These are phyloP conservation scores for Chesias legatella DNA, from an alignment of 2,888 invertebrate species.

Conservation along the genomic window DNA sequence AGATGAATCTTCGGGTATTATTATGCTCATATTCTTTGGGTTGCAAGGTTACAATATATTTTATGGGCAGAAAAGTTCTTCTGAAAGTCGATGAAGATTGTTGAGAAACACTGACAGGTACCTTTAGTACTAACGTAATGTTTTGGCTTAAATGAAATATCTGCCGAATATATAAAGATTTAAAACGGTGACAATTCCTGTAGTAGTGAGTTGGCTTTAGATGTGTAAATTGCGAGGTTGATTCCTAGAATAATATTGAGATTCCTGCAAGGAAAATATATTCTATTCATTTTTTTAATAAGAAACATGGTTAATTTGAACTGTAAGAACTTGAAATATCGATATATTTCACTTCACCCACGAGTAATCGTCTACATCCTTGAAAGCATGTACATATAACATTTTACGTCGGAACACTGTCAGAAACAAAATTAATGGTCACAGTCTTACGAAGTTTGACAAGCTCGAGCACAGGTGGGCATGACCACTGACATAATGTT, in stretches of 20 bases:
- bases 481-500: slow-evolving; percentile 30
- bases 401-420: slow-evolving; percentile 19
- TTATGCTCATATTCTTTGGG: slow-evolving; percentile 43
- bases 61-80: slow-evolving; percentile 13
- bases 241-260: no score
- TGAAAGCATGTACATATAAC: slow-evolving; percentile 13
- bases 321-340: no score
- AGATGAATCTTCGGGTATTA: slow-evolving; percentile 59
- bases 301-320: no score
- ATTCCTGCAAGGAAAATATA: no score
- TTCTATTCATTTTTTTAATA: no score
- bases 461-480: slow-evolving; percentile 28
- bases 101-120: slow-evolving; percentile 4
- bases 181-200: no score
- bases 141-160: slow-evolving; percentile 10
- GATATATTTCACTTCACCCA: slow-evolving; percentile 1
- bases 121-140: slow-evolving; percentile 9
- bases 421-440: slow-evolving; percentile 27
- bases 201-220: no score
- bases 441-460: slow-evolving; percentile 24
- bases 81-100: slow-evolving; percentile 11
- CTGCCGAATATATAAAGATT: no score
- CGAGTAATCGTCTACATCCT: slow-evolving; percentile 10
- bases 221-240: no score
- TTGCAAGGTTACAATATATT: slow-evolving; percentile 9